phyloP scores from a whole-genome alignment of 2,797 vertebrate genomes.

The Sebastes iracundus region DNA sequence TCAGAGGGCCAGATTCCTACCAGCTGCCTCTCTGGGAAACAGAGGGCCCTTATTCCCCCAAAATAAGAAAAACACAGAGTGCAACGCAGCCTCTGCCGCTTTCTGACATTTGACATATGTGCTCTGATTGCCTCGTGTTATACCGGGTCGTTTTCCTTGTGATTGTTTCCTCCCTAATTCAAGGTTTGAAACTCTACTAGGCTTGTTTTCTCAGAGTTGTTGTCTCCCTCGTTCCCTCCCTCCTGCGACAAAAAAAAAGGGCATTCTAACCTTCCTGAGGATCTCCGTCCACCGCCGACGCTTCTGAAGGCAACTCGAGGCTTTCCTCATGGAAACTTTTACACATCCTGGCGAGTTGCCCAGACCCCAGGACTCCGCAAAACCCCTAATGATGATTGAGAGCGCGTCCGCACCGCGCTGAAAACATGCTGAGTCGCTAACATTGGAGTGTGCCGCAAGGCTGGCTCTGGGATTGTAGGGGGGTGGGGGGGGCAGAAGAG shows the following conservation, averaged over 20 bases:
- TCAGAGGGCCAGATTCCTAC: constrained; percentile 78
- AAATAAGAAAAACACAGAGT: constrained; percentile 66
- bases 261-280: constrained; percentile 75
- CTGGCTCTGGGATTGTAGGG: constrained; percentile 65
- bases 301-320: constrained; percentile 83
- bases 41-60: constrained; percentile 74
- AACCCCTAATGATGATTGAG: constrained; percentile 90
- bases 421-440: constrained; percentile 89
- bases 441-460: constrained; percentile 77
- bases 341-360: constrained; percentile 89
- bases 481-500: constrained; percentile 32
- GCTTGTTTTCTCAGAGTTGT: constrained; percentile 64
- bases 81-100: constrained; percentile 49
- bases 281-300: constrained; percentile 61
- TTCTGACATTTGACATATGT: constrained; percentile 77
- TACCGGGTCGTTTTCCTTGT: constrained; percentile 50
- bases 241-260: constrained; percentile 70
- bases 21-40: constrained; percentile 79
- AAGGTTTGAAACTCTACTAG: constrained; percentile 42
- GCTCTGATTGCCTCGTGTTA: constrained; percentile 70
- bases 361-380: constrained; percentile 84
- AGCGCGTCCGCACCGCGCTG: constrained; percentile 84
- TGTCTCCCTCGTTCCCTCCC: constrained; percentile 59
- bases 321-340: constrained; percentile 96
- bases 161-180: constrained; percentile 74